Evolutionary conservation across 2,113 vertebrate species (phyloP), one percentile per base, ranked within the genome.

Genomic region (Aythya baeri): DNA sequence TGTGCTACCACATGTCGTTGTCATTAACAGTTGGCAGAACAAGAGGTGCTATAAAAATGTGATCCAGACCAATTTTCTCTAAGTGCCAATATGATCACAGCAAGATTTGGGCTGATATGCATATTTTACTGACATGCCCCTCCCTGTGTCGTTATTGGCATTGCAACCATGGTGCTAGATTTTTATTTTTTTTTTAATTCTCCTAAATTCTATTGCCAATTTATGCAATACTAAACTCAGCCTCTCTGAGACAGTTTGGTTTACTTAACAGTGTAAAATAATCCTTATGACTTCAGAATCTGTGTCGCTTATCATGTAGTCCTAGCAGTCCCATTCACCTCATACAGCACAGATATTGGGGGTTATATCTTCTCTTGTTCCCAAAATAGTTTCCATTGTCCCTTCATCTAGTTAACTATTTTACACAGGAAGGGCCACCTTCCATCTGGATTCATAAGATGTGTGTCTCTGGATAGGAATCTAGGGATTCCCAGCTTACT

Each of bases 261-360:
- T 81, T 81, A 29, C 34, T 91, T 46, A 70, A 21, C 7, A 43
- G 32, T 17, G 27, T 29, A 62, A 81, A 83, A 54, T 43, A 66
- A 36, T 12, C 7, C 21, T 29, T 70, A 17, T 22, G n/a, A 57
- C 16, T 72, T 90, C 46, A 65, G 58, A 61, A 79, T n/a, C 41
- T 63, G 16, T 29, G n/a, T 41, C 26, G 4, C 7, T 49, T 63
- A 12, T 6, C 66, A 16, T 3, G 0, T 2, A 3, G 59, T 54
- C 8, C 17, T 71, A 68, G 27, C 27, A 44, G 57, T 41, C 18
- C 49, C 41, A 7, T 26, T 21, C 43, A 55, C 22, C n/a, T 54
- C 31, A 61, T 61, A 29, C 15, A 57, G 50, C 32, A 70, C 10
- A 43, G 50, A 61, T 73, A 21, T 0, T 54, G 18, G 2, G 2